A percentile compares a stretch with the other conserved stretches of the same genome.
Conservation (phyloP, 2,888 invertebrate species). For the Xestia sexstrigata region DNA sequence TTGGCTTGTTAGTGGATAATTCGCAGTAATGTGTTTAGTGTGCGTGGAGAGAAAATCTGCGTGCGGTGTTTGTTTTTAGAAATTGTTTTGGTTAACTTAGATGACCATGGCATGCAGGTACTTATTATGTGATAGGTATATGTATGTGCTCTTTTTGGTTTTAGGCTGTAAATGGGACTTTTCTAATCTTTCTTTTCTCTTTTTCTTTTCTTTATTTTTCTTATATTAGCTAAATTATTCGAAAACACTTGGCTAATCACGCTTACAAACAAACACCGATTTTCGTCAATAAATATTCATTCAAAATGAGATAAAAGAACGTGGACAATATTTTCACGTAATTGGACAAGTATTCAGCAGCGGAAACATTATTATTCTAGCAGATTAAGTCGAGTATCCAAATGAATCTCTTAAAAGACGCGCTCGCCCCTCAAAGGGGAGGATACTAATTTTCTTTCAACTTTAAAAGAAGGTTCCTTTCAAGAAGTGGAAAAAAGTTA, state of each 20-base stretch:
- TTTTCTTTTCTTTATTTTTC: too few relatives aligned
- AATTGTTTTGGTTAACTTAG: conserved; percentile 30
- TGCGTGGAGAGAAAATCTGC: conserved; percentile 80
- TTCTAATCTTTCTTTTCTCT: too few relatives aligned
- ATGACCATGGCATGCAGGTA: too few relatives aligned
- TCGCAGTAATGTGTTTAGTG: conserved; percentile 83
- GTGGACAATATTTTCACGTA: conserved; percentile 51
- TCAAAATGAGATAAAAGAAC: conserved; percentile 19
- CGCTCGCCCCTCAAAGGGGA: conserved; percentile 87
- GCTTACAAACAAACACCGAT: background rate
- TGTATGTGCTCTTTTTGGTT: background rate
- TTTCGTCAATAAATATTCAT: background rate
- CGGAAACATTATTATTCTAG: conserved; percentile 85
- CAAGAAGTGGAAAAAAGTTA: conserved; percentile 90
- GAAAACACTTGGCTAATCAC: background rate
- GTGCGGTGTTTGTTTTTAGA: conserved; percentile 65
- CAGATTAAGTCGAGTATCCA: conserved; percentile 85
- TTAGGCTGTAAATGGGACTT: background rate
- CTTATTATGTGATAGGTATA: too few relatives aligned
- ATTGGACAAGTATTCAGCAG: conserved; percentile 65
- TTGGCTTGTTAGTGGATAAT: conserved; percentile 88
- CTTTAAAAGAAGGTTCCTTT: conserved; percentile 90
- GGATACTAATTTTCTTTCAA: conserved; percentile 89
- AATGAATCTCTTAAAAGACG: conserved; percentile 87
- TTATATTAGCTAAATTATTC: background rate